Evolutionary conservation across 35 echinoderm and acorn worm genomes (phyloP), one percentile per base, ranked within the genome.

Genomic region (Diadema setosum): DNA sequence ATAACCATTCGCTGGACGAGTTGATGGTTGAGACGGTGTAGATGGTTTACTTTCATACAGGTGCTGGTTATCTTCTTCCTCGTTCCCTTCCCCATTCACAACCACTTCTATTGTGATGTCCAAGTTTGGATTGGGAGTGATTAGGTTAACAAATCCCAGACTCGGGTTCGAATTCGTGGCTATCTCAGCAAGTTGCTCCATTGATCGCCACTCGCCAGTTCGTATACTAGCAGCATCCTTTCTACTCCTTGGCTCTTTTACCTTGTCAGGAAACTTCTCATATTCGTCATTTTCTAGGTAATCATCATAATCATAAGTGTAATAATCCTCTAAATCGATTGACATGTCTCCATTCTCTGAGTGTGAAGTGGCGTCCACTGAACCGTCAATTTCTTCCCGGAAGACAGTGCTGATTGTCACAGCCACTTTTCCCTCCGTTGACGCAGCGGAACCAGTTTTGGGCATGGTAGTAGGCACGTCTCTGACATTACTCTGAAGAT

Each of bases 51-150:
- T n/a, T n/a, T n/a, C n/a, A n/a, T n/a, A n/a, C n/a, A n/a, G n/a
- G n/a, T n/a, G n/a, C n/a, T n/a, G n/a, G n/a, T n/a, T n/a, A n/a
- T n/a, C n/a, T n/a, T n/a, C 35, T 21, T 21, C 87, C n/a, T 83
- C 88, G 24, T 83, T 42, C 7, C 84, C 80, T 8, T 84, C 81
- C 16, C 35, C 59, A 4, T 76, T 78, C 5, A 44, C 46, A 42
- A 90, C 36, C 49, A 90, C 80, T 61, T 90, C 88, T n/a, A 90
- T 90, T 33, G 88, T 90, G 44, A 90, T 90, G 49, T 90, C 88
- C 32, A 90, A 63, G 57, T 90, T 64, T 16, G 88, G 88, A 67
- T 90, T 90, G 26, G 88, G 88, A 4, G 88, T 90, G 32, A 64
- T 81, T 4, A 90, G 59, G 52, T 90, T 90, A 31, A 90, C 80